phyloP scores from a whole-genome alignment of 2,888 invertebrate genomes.

The Neoitamus cyanurus region DNA sequence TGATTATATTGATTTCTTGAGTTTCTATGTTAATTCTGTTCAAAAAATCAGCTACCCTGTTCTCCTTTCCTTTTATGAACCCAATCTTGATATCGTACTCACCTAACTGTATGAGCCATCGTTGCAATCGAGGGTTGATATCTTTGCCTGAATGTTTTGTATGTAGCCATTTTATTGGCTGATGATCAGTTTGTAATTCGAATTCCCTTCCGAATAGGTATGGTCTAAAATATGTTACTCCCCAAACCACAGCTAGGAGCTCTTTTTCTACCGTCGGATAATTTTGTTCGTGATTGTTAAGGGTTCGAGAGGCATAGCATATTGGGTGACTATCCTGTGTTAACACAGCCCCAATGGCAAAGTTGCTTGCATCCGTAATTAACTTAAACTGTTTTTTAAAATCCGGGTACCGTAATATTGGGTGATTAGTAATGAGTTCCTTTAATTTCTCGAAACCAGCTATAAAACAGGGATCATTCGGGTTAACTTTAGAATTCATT shows the following conservation, averaged over 20 bases:
- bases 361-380: not conserved
- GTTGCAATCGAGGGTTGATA: slow-evolving; percentile 8
- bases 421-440: slow-evolving; percentile 8
- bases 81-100: no score
- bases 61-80: no score
- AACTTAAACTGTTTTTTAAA: slow-evolving; percentile 6
- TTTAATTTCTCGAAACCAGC: not conserved
- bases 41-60: no score
- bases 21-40: no score
- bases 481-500: not conserved
- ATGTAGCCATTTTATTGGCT: slow-evolving; percentile 23
- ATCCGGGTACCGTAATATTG: slow-evolving; percentile 4
- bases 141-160: slow-evolving; percentile 18
- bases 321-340: slow-evolving; percentile 36
- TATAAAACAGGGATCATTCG: slow-evolving; percentile 3
- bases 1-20: no score
- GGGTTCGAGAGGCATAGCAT: slow-evolving; percentile 32
- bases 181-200: not conserved
- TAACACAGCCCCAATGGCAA: not conserved
- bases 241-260: slow-evolving; percentile 5
- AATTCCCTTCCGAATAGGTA: slow-evolving; percentile 26
- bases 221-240: slow-evolving; percentile 24
- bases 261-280: slow-evolving; percentile 41
- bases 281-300: slow-evolving; percentile 28
- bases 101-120: no score